phyloP scores from a whole-genome alignment of 2,113 vertebrate species.

The Centropus unirufus region DNA sequence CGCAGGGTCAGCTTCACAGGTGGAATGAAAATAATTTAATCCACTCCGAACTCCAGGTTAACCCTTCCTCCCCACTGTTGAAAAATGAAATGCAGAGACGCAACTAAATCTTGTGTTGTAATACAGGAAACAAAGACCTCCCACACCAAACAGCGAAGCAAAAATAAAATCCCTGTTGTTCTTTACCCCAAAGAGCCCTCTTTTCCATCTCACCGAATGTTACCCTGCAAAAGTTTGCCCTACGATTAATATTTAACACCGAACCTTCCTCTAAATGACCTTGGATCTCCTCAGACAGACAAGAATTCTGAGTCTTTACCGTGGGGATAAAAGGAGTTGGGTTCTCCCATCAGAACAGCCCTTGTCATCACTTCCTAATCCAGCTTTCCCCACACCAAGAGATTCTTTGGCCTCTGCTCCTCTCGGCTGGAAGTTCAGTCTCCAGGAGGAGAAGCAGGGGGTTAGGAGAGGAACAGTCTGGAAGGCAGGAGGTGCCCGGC shows the following conservation, averaged over 20 bases:
- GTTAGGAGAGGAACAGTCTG: neutral
- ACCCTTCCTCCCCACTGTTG: neutral
- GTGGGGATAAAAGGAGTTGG: neutral
- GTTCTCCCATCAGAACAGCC: neutral
- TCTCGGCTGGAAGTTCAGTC: neutral
- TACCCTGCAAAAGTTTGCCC: neutral
- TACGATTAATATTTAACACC: neutral
- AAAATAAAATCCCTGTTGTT: neutral
- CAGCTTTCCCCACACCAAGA: neutral
- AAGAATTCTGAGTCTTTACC: fast-evolving
- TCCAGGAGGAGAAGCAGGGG: fast-evolving
- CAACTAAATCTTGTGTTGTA: neutral
- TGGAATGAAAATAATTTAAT: neutral
- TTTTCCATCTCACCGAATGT: neutral
- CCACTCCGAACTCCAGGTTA: neutral
- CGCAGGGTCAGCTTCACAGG: neutral
- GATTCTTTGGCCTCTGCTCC: neutral
- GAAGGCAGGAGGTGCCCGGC: neutral
- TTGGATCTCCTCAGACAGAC: neutral
- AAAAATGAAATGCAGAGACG: neutral
- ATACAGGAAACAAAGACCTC: neutral
- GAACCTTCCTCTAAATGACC: neutral
- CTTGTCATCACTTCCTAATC: neutral
- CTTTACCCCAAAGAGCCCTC: neutral
- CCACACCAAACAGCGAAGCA: neutral